Evolutionary conservation across 2,797 vertebrate genomes (phyloP), one percentile per base, ranked within the genome.

Genomic region (Tympanoctomys barrerae): DNA sequence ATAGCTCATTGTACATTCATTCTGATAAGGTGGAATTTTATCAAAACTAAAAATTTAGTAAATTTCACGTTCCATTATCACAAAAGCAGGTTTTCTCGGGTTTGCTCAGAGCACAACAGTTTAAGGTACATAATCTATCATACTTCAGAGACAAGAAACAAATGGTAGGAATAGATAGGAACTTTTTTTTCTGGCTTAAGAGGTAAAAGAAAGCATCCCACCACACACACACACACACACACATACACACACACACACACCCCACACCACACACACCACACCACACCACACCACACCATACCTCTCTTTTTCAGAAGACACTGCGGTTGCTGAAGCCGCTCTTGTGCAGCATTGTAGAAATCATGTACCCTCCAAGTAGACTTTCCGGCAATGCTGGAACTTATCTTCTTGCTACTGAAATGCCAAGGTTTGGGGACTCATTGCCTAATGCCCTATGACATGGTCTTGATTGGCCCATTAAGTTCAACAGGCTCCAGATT

Each of bases 1-100:
- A 61, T 64, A 88, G 54, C 68, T 93, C 94, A 86, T 52, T 70
- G 71, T 93, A 86, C 82, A 68, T 97, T 89, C 61, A 91, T 95
- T 94, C 91, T 86, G 87, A 91, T 96, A 96, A 96, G 77, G 61
- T 87, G 49, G 61, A 94, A 82, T 95, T 93, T 92, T 91, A 96
- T 95, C 94, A 90, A 92, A 93, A 94, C 78, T 78, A 88, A 97
- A 84, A 88, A 62, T 93, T 96, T 90, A 95, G 68, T 71, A 93
- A 95, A 95, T 78, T 88, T 77, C 39, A 80, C 66, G 90, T 94
- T 88, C 70, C 77, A 89, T 96, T 94, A 94, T 95, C 86, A 75
- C 91, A 90, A 88, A 96, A 87, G 18, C 83, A 83, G 71, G 64
- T 61, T 93, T 97, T 73, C 88, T 82, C 84, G 78, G 83, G 49